Evolutionary conservation across 2,888 invertebrate species (phyloP).

Genomic region (Halocaridina rubra): DNA sequence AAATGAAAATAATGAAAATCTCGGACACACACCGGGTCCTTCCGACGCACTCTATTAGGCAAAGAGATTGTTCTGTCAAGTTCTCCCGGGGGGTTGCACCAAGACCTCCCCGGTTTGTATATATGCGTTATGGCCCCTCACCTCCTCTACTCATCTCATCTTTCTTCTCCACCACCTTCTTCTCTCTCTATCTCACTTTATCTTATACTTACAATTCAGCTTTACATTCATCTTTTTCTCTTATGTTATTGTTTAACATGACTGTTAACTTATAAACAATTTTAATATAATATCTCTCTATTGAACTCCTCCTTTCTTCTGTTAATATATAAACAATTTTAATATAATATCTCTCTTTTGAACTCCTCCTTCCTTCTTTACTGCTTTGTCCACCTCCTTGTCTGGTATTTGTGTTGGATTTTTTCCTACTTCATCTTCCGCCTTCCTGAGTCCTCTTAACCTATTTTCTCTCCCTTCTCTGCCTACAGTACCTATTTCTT

Average conservation of each 20-base stretch:
- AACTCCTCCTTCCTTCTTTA: neutral
- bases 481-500: neutral
- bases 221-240: neutral
- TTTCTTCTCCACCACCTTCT: neutral
- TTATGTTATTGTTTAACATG: no score
- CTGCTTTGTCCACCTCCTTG: neutral
- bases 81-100: neutral
- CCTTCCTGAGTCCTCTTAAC: no score
- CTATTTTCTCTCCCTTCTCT: no score
- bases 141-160: neutral
- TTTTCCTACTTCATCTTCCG: no score
- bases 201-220: neutral
- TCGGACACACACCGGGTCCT: constrained; percentile 2
- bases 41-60: constrained; percentile 12
- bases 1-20: constrained; percentile 27
- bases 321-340: no score
- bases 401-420: neutral
- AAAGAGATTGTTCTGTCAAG: constrained; percentile 30
- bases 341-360: no score
- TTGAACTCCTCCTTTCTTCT: no score
- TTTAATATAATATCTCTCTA: no score
- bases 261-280: no score
- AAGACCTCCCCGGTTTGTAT: neutral
- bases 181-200: neutral
- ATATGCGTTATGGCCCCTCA: neutral